A percentile compares a stretch with the other conserved stretches of the same genome.
Evolutionary conservation across 2,888 invertebrate species (phyloP).

Genomic region (Coelopa pilipes): DNA sequence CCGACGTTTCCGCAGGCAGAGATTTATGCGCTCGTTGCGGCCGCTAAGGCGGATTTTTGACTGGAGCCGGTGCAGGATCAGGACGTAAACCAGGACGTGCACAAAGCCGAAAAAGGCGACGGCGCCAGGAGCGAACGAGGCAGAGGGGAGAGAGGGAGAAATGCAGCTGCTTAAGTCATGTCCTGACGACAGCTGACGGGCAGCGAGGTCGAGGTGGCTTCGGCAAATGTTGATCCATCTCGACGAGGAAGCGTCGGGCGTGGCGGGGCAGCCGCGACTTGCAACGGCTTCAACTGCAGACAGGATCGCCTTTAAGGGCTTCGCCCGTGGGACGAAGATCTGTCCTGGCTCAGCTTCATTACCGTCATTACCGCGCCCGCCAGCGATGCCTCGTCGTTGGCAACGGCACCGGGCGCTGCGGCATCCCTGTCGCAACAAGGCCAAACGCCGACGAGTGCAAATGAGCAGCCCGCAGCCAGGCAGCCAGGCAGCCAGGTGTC

Average conservation of each 20-base stretch:
- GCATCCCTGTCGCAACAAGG: neutral
- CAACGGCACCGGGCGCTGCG: neutral
- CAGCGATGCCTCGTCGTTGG: constrained; percentile 1
- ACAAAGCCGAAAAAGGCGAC: neutral
- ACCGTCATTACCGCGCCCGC: constrained; percentile 15
- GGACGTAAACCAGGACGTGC: neutral
- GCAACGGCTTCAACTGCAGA: no score
- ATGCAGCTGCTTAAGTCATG: neutral
- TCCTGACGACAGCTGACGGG: no score
- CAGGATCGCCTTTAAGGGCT: no score
- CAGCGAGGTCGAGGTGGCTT: no score
- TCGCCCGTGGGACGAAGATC: neutral
- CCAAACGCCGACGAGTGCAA: constrained; percentile 2
- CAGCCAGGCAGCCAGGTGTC: neutral
- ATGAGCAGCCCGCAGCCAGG: neutral
- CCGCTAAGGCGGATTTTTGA: constrained; percentile 10
- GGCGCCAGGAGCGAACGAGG: neutral
- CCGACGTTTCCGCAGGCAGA: neutral
- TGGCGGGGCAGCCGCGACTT: no score
- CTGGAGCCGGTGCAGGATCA: neutral
- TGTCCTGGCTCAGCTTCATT: constrained; percentile 7
- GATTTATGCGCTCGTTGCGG: constrained; percentile 12
- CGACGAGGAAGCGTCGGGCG: neutral
- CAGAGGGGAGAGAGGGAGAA: neutral
- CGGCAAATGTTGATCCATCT: no score